Evolutionary conservation across 2,888 invertebrate species (phyloP).

Genomic region (Netelia inedita): DNA sequence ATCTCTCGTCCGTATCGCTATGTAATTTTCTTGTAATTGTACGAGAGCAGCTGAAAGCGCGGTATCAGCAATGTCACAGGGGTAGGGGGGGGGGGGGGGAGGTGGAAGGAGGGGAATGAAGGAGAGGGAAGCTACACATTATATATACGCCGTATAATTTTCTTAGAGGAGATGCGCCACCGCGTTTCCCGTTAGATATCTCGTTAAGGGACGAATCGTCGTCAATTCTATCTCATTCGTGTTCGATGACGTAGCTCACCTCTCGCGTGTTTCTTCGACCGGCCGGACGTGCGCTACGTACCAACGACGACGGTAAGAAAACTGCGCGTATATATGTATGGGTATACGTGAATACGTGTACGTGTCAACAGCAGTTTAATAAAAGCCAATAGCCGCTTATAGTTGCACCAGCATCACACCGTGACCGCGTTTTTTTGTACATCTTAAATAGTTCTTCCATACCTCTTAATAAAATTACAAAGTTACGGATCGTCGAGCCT

Average conservation of each 20-base stretch:
- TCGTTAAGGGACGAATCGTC: conserved; percentile 65
- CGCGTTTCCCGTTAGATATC: conserved; percentile 67
- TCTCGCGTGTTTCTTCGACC: conserved; percentile 40
- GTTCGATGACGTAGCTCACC: conserved; percentile 60
- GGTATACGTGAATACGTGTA: neutral
- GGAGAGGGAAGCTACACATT: neutral
- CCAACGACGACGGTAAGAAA: conserved; percentile 21
- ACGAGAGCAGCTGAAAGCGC: conserved; percentile 61
- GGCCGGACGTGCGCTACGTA: conserved; percentile 51
- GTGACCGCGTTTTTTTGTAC: too few species aligned
- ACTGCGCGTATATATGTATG: neutral
- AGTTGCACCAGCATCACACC: too few species aligned
- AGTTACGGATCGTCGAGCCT: neutral
- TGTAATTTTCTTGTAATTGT: conserved; percentile 68
- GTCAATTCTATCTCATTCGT: conserved; percentile 53
- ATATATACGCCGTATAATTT: conserved; percentile 54
- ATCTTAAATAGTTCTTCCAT: too few species aligned
- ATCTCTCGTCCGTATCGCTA: conserved; percentile 48
- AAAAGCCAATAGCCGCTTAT: neutral
- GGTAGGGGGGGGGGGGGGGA: neutral
- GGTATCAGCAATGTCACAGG: conserved; percentile 50
- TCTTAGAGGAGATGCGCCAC: conserved; percentile 54
- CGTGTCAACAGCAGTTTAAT: conserved; percentile 49
- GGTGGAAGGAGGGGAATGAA: too few species aligned
- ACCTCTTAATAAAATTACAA: neutral